Conservation (phyloP, 2,113 vertebrate genomes). For the Oenanthe melanoleuca region DNA sequence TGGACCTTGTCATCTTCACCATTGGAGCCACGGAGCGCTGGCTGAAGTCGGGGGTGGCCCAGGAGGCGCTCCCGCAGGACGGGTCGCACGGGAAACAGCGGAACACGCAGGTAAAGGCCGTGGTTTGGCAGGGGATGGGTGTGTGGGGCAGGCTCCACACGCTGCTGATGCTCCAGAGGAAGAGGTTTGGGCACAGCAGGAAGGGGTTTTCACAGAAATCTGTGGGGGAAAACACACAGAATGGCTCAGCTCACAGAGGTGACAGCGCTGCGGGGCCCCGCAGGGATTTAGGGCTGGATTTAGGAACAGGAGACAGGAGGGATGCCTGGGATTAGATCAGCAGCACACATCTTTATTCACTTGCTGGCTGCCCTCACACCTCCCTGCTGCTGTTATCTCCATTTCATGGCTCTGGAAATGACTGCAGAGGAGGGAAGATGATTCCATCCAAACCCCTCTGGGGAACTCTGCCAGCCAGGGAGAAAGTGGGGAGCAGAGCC, state of each 20-base stretch:
- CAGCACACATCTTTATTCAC: not conserved
- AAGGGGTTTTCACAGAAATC: slow-evolving; percentile 9
- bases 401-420: not conserved
- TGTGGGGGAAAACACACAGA: not conserved
- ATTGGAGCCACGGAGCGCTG: slow-evolving; percentile 85
- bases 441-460: not conserved
- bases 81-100: slow-evolving; percentile 99
- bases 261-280: rapidly evolving
- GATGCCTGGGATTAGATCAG: not conserved
- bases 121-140: slow-evolving; percentile 84
- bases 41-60: slow-evolving; percentile 89
- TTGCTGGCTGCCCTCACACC: not conserved
- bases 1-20: slow-evolving; percentile 99
- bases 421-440: not conserved
- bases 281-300: rapidly evolving
- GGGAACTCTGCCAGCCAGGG: not conserved
- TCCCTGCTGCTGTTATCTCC: not conserved
- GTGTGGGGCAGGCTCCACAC: slow-evolving; percentile 90
- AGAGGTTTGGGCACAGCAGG: not conserved
- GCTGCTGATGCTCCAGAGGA: slow-evolving; percentile 74
- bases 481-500: not conserved
- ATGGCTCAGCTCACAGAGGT: rapidly evolving
- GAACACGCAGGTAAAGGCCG: slow-evolving; percentile 99
- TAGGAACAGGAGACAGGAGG: not conserved
- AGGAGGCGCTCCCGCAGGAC: slow-evolving; percentile 94